Conservation (phyloP, 2,797 vertebrate genomes). For the Hirundo rustica region DNA sequence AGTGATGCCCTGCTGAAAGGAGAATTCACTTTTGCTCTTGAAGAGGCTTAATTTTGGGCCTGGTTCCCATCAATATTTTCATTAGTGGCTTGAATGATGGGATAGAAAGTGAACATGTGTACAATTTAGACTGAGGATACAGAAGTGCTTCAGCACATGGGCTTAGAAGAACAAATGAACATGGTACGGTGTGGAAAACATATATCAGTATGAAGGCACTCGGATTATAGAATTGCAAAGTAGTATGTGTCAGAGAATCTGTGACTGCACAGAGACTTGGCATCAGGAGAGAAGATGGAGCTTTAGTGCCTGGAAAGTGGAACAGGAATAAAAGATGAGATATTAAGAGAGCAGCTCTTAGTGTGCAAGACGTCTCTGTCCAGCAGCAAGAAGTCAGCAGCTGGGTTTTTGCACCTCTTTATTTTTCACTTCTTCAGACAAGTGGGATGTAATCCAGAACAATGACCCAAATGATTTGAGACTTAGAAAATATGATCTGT, state of each 20-base stretch:
- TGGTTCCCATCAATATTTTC: background rate
- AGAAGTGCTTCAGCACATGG: background rate
- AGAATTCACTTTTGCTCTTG: background rate
- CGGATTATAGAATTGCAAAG: background rate
- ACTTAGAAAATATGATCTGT: background rate
- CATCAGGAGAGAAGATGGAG: background rate
- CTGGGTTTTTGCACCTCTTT: background rate
- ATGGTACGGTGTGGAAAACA: background rate
- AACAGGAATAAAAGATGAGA: background rate
- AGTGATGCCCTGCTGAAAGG: background rate
- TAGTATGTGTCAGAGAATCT: background rate
- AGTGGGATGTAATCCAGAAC: background rate
- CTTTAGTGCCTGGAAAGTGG: background rate
- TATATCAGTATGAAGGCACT: background rate
- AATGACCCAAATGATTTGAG: background rate
- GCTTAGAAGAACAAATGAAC: background rate
- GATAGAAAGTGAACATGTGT: background rate
- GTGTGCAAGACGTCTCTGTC: background rate
- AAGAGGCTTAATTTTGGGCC: background rate
- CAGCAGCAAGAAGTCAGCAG: background rate
- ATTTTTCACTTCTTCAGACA: background rate
- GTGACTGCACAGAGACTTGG: background rate
- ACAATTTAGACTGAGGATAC: background rate
- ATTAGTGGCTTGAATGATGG: background rate
- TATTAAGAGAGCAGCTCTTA: background rate